These are phyloP conservation scores for Dusona sp. DNA, from an alignment of 2,888 invertebrate species.

Conservation along the genomic window DNA sequence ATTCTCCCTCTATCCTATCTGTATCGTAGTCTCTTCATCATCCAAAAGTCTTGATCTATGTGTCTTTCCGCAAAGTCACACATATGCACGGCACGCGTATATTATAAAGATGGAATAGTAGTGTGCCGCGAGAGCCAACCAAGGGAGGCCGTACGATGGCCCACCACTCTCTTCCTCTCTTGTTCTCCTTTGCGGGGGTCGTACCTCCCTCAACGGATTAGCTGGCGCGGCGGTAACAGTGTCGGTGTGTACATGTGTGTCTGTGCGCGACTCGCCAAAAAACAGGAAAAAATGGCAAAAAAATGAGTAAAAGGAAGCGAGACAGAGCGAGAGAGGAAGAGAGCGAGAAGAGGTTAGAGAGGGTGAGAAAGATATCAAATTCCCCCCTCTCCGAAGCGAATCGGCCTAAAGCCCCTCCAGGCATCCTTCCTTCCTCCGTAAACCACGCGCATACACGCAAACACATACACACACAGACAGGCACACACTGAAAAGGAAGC, in stretches of 20 bases:
- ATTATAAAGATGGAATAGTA: slow-evolving; percentile 8
- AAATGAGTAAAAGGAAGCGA: not conserved
- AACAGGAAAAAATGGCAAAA: not conserved
- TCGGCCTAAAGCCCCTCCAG: slow-evolving; percentile 61
- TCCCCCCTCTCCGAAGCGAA: slow-evolving; percentile 44
- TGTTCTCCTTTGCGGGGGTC: slow-evolving; percentile 2
- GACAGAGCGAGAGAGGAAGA: not conserved
- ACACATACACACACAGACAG: slow-evolving; percentile 26
- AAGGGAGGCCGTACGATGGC: slow-evolving; percentile 55
- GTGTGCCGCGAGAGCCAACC: slow-evolving; percentile 34
- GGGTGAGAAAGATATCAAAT: slow-evolving; percentile 67
- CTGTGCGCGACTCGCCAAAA: slow-evolving; percentile 5
- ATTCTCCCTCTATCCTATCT: slow-evolving; percentile 43
- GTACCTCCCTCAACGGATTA: slow-evolving; percentile 56
- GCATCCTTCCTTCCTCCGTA: slow-evolving; percentile 64
- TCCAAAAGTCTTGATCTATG: slow-evolving; percentile 41
- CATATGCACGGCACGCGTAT: not conserved
- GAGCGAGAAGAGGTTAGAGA: slow-evolving; percentile 28
- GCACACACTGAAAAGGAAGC: slow-evolving; percentile 24
- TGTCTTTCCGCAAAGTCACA: slow-evolving; percentile 16
- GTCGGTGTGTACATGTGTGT: not conserved
- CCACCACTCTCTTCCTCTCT: slow-evolving; percentile 31
- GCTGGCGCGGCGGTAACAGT: slow-evolving; percentile 26
- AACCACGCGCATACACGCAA: slow-evolving; percentile 47
- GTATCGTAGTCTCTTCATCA: slow-evolving; percentile 15